Base-by-base conservation (phyloP, 2,888 invertebrate genomes). In the Drosophila mimica region DNA sequence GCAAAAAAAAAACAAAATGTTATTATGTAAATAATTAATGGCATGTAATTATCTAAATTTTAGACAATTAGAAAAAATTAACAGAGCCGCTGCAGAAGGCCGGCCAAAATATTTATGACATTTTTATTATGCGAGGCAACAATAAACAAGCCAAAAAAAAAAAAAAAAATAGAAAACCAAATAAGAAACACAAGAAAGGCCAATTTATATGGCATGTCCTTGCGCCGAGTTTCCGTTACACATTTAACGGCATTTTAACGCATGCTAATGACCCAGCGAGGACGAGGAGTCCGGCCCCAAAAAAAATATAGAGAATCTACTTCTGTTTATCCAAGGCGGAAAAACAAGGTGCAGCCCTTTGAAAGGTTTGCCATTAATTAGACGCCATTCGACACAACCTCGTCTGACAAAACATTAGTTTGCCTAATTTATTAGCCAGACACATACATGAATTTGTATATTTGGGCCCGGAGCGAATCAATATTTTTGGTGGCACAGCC, bases 1-100 rank as follows among this genome's bases (percentile, higher is more conserved):
- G 52, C 69, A 68, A 64, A 58, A 46, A 63, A 68, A 71, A 17
- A 4, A 5, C n/a, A 40, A 70, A 69, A 72, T 76, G 79, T 88
- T 86, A 90, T 88, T 91, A 86, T 89, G 84, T 88, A 82, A 91
- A 92, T 92, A 90, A 92, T 92, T 91, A 92, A 91, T 91, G 82
- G 81, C 79, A 70, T 82, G 86, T 91, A 91, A 91, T 91, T 91
- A 91, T 88, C 83, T 91, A 90, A 91, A 91, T 92, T 92, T 91
- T 78, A 76, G 82, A 82, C 91, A 89, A 91, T 92, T 91, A 88
- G 80, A 87, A 90, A 92, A 91, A 90, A 89, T 89, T 88, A 91
- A 83, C 85, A 88, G 76, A 76, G 38, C 65, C 25, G 56, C 36
- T 57, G 60, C 51, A 63, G 31, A 20, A 36, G 53, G 46, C 31